A percentile compares a stretch with the other conserved stretches of the same genome.
phyloP scores from a whole-genome alignment of 2,113 vertebrate genomes.

The Mus spicilegus region DNA sequence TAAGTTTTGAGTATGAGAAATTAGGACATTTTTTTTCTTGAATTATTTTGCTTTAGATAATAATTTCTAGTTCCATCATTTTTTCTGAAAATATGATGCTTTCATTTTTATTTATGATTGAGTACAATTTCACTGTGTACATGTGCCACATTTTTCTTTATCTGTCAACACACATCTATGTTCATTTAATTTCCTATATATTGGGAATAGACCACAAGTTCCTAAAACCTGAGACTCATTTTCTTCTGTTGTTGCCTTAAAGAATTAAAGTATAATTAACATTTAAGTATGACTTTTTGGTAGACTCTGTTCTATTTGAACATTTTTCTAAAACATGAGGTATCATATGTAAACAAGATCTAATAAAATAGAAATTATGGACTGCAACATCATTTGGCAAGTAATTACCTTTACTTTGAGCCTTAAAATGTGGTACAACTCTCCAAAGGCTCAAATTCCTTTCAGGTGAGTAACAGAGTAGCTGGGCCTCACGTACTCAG shows the following conservation, averaged over 20 bases:
- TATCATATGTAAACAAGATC: conserved; percentile 25
- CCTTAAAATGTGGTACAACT: not conserved
- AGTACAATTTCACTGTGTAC: not conserved
- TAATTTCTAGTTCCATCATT: not conserved
- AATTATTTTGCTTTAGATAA: not conserved
- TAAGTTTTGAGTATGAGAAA: not conserved
- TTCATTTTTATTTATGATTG: too few relatives aligned
- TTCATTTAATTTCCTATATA: not conserved
- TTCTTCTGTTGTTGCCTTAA: conserved; percentile 11
- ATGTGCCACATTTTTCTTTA: not conserved
- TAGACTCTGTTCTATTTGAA: conserved; percentile 35
- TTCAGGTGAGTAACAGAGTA: conserved; percentile 14
- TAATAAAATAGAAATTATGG: not conserved
- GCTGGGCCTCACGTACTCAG: conserved; percentile 6
- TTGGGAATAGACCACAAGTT: not conserved
- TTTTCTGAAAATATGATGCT: not conserved
- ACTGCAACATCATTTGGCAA: conserved; percentile 34
- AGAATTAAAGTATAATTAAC: conserved; percentile 19
- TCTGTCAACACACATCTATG: too few relatives aligned
- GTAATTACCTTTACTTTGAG: conserved; percentile 55
- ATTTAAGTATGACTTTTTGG: conserved; percentile 50
- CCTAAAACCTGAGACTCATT: conserved; percentile 63
- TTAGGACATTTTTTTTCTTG: not conserved
- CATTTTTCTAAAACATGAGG: conserved; percentile 35
- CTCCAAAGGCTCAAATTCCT: not conserved